A percentile compares a stretch with the other conserved stretches of the same genome.
Evolutionary conservation across 2,797 vertebrate genomes (phyloP).

Genomic region (Pteronotus mesoamericanus): DNA sequence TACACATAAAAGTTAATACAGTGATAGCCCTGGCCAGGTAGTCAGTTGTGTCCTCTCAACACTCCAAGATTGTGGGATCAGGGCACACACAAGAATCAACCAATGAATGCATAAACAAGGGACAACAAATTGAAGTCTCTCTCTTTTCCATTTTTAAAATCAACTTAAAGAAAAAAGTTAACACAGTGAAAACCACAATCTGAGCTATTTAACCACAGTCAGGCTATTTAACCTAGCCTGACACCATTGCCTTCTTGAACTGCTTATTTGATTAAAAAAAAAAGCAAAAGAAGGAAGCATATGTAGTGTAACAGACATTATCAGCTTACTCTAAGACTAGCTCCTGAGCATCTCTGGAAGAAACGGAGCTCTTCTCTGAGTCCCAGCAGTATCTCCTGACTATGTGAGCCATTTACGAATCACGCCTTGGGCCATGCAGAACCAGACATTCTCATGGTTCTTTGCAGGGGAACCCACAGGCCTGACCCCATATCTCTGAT

Average conservation of each 20-base stretch:
- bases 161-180: neutral
- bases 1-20: neutral
- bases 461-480: neutral
- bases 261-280: conserved; percentile 1
- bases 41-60: neutral
- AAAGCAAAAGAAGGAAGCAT: neutral
- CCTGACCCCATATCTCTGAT: neutral
- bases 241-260: neutral
- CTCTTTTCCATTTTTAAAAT: too few relatives aligned
- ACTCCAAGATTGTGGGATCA: too few relatives aligned
- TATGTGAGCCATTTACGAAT: neutral
- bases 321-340: neutral
- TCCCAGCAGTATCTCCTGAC: neutral
- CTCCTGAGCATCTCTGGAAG: neutral
- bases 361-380: neutral
- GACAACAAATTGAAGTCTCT: too few relatives aligned
- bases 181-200: neutral
- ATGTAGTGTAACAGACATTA: neutral
- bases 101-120: too few relatives aligned
- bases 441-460: neutral
- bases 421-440: neutral
- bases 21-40: too few relatives aligned
- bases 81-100: too few relatives aligned
- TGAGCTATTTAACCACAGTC: too few relatives aligned
- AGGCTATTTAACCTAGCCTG: neutral